Percentiles rank a stretch among this genome's conserved stretches.
These are phyloP conservation scores for Rhynchonycteris naso DNA, from an alignment of 2,797 vertebrate species.

Conservation along the genomic window DNA sequence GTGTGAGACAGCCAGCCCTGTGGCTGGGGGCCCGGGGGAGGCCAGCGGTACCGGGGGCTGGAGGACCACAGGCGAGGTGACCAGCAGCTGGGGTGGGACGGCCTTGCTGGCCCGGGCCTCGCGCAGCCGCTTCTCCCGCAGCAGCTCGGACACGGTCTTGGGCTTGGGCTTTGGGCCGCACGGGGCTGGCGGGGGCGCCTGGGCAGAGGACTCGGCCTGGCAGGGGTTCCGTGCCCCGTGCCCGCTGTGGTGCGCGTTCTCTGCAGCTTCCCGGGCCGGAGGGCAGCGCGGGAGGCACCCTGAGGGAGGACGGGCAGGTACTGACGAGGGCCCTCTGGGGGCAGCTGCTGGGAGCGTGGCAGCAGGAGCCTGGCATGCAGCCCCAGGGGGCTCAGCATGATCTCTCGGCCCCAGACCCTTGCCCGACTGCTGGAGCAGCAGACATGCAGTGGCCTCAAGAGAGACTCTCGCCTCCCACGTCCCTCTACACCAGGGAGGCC, in stretches of 20 bases:
- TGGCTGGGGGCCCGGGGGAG: background rate
- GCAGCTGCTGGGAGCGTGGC: fast-evolving
- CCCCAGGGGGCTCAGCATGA: too few species aligned
- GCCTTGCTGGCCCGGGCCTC: constrained; percentile 71
- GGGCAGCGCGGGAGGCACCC: background rate
- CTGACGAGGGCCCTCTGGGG: fast-evolving
- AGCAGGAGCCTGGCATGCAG: fast-evolving
- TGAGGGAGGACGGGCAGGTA: background rate
- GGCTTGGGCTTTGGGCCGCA: constrained; percentile 72
- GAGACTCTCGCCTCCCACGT: too few species aligned
- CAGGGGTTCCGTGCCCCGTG: fast-evolving
- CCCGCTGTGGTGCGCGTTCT: background rate
- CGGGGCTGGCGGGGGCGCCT: fast-evolving
- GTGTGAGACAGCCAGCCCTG: fast-evolving
- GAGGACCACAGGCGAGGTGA: constrained; percentile 81
- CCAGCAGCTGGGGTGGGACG: constrained; percentile 58
- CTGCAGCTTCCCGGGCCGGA: fast-evolving
- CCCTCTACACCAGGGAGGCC: too few species aligned
- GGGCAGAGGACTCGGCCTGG: fast-evolving
- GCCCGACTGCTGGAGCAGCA: fast-evolving
- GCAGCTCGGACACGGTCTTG: constrained; percentile 86
- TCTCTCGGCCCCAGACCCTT: background rate
- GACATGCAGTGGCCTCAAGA: fast-evolving
- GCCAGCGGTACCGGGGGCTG: background rate
- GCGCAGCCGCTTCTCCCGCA: constrained; percentile 83